A percentile compares a stretch with the other conserved stretches of the same genome.
Conservation (phyloP, 2,797 vertebrate species). For the Heliangelus exortis region DNA sequence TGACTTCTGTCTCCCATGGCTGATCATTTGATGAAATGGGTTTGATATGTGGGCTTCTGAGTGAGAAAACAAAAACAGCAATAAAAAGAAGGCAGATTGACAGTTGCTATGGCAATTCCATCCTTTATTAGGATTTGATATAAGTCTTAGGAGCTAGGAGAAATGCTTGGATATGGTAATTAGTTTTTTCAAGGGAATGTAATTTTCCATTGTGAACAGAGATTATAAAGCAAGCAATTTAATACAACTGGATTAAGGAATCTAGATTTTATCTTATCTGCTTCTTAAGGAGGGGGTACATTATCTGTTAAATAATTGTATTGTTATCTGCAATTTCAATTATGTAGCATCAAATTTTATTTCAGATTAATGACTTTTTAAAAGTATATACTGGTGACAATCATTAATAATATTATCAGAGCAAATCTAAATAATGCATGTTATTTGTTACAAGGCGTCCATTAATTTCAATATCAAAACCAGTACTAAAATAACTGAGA, state of each 20-base stretch:
- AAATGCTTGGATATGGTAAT: constrained; percentile 59
- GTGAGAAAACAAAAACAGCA: constrained; percentile 47
- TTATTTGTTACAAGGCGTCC: not conserved
- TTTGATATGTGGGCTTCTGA: constrained; percentile 11
- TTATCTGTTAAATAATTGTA: not conserved
- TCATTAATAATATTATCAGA: not conserved
- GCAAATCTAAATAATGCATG: not conserved
- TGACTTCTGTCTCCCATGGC: not conserved
- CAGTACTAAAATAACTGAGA: not conserved
- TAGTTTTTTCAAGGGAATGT: constrained; percentile 29
- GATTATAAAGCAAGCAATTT: constrained; percentile 40
- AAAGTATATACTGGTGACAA: not conserved
- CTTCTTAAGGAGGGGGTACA: not conserved
- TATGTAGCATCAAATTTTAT: constrained; percentile 17
- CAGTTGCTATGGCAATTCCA: constrained; percentile 68
- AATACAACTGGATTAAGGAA: not conserved
- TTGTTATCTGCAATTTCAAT: constrained; percentile 3
- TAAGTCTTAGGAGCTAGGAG: constrained; percentile 25
- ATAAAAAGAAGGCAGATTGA: constrained; percentile 42
- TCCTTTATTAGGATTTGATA: constrained; percentile 35
- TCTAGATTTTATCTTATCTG: not conserved
- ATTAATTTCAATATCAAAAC: constrained; percentile 11
- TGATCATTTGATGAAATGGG: not conserved
- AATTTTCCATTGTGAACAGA: constrained; percentile 41
- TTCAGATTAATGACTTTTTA: constrained; percentile 9